These are phyloP conservation scores for Dufourea novaeangliae DNA, from an alignment of 1,140 invertebrate species.

Conservation along the genomic window DNA sequence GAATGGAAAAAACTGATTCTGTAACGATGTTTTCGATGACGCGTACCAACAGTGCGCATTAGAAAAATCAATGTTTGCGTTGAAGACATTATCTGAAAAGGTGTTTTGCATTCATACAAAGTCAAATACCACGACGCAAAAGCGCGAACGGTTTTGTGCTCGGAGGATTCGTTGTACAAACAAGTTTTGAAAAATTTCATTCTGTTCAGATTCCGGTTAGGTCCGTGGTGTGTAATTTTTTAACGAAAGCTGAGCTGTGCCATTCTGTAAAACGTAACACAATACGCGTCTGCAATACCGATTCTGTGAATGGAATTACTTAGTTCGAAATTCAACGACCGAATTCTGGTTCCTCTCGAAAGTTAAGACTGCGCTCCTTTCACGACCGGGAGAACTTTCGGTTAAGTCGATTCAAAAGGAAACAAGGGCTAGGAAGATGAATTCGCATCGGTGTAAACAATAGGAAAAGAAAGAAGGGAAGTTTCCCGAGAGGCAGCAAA, in stretches of 20 bases:
- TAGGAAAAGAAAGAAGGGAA: background rate
- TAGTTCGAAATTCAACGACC: too few relatives aligned
- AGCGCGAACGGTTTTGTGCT: background rate
- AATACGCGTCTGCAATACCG: too few relatives aligned
- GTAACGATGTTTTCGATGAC: background rate
- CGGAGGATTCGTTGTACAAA: background rate
- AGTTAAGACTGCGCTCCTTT: too few relatives aligned
- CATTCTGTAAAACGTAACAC: too few relatives aligned
- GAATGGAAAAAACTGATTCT: background rate
- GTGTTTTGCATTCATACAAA: background rate
- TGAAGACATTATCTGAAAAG: background rate
- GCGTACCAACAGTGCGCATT: background rate
- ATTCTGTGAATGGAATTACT: too few relatives aligned
- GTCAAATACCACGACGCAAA: background rate
- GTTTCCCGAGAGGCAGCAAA: background rate
- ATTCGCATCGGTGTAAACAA: constrained; percentile 1
- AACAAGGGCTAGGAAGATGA: too few relatives aligned
- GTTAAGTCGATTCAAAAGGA: too few relatives aligned
- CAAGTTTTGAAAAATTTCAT: background rate
- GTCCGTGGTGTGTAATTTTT: background rate
- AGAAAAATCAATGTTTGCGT: constrained; percentile 4
- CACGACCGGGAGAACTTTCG: too few relatives aligned
- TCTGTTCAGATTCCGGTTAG: background rate
- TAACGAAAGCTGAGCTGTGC: background rate
- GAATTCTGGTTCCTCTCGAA: too few relatives aligned